A percentile compares a stretch with the other conserved stretches of the same genome.
phyloP scores from a whole-genome alignment of 37 sponge, comb jelly and placozoan genomes.

The Geodia barretti region DNA sequence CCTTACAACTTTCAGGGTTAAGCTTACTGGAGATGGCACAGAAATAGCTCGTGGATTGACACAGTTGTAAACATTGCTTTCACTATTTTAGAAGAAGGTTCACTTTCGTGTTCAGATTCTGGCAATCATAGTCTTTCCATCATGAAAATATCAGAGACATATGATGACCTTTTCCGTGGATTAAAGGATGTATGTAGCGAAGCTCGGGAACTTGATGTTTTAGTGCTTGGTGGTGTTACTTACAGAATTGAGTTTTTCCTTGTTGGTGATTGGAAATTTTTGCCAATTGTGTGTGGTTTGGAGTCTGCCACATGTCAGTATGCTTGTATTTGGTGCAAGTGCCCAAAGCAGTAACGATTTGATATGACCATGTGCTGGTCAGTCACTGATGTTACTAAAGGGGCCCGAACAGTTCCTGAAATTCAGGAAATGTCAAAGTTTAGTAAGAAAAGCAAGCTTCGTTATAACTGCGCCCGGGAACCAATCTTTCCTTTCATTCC shows the following conservation, averaged over 20 bases:
- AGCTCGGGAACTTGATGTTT: not conserved
- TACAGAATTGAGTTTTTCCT: slow-evolving; percentile 13
- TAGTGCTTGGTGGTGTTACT: not conserved
- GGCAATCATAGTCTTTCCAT: slow-evolving; percentile 42
- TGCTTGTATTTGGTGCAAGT: slow-evolving; percentile 60
- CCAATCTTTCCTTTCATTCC: slow-evolving; percentile 33
- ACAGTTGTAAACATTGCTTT: slow-evolving; percentile 27
- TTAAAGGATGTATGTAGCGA: slow-evolving; percentile 27
- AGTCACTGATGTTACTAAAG: slow-evolving; percentile 11
- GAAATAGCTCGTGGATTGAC: slow-evolving; percentile 12
- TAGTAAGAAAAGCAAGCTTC: slow-evolving; percentile 2
- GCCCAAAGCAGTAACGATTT: not conserved
- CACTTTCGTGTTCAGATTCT: not conserved
- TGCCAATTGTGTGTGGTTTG: slow-evolving; percentile 34
- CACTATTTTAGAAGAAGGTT: slow-evolving; percentile 34
- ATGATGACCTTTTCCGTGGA: slow-evolving; percentile 13
- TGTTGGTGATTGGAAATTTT: slow-evolving; percentile 54
- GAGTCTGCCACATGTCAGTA: slow-evolving; percentile 17
- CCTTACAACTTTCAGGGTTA: slow-evolving; percentile 1
- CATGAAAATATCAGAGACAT: slow-evolving; percentile 23
- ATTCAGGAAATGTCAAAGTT: slow-evolving; percentile 22
- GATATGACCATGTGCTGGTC: slow-evolving; percentile 21
- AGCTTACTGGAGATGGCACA: slow-evolving; percentile 55
- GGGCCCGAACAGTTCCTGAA: slow-evolving; percentile 42
- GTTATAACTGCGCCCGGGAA: slow-evolving; percentile 3